Percentiles rank a stretch among this genome's conserved stretches.
Conservation (phyloP, 1,140 invertebrate genomes). For the Drosophila truncata region DNA sequence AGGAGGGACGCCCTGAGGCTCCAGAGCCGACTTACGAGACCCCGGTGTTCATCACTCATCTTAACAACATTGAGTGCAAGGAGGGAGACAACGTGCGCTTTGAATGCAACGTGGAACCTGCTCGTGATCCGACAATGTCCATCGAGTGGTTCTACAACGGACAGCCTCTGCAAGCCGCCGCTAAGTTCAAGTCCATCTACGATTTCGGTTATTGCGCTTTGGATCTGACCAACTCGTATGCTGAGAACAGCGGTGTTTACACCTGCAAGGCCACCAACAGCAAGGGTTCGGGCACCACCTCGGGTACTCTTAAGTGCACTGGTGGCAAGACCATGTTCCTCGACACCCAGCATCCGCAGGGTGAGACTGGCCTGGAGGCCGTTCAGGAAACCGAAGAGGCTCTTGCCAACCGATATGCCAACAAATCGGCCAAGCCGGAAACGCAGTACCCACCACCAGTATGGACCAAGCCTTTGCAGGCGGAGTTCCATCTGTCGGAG, state of each 20-base stretch:
- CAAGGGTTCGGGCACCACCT: constrained; percentile 94
- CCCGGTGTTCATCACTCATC: constrained; percentile 95
- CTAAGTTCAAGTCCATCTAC: constrained; percentile 93
- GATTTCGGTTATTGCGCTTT: constrained; percentile 95
- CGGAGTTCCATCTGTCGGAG: constrained; percentile 95
- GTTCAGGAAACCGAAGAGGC: constrained; percentile 94
- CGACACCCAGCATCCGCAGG: constrained; percentile 96
- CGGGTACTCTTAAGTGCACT: constrained; percentile 93
- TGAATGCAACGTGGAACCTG: constrained; percentile 97
- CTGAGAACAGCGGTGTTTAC: constrained; percentile 96
- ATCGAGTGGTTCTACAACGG: constrained; percentile 97
- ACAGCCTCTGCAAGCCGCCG: constrained; percentile 91
- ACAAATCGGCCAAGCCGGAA: constrained; percentile 89
- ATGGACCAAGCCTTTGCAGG: constrained; percentile 93
- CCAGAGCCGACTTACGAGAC: constrained; percentile 92
- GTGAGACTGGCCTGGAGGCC: constrained; percentile 93
- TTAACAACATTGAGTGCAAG: constrained; percentile 95
- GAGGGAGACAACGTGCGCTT: constrained; percentile 97
- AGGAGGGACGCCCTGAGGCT: constrained; percentile 87
- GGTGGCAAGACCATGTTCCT: constrained; percentile 92
- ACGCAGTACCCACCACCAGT: constrained; percentile 93
- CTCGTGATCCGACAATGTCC: constrained; percentile 96
- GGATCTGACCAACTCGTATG: constrained; percentile 92
- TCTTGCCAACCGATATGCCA: constrained; percentile 89
- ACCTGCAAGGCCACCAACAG: constrained; percentile 96